phyloP scores from a whole-genome alignment of 2,888 invertebrate genomes.

The Baccha elongata region DNA sequence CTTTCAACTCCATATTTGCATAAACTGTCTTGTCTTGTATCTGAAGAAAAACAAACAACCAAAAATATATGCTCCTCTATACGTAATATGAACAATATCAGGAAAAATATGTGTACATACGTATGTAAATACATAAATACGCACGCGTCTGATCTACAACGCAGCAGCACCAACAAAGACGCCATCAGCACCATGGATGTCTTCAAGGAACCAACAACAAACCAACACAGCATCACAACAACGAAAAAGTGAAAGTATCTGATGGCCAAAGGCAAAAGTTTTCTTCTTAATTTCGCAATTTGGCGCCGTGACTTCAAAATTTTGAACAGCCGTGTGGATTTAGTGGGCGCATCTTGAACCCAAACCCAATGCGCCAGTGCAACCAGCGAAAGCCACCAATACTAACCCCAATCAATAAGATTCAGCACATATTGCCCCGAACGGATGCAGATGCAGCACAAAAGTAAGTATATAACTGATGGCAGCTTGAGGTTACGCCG shows the following conservation, averaged over 20 bases:
- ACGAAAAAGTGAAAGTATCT: conserved; percentile 61
- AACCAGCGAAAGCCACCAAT: conserved; percentile 55
- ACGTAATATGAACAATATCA: conserved; percentile 24
- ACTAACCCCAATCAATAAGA: conserved; percentile 72
- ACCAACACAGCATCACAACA: neutral
- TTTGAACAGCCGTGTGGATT: conserved; percentile 41
- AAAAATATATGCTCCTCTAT: neutral
- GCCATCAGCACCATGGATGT: conserved; percentile 10
- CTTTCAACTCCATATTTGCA: conserved; percentile 45
- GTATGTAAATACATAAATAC: conserved; percentile 26
- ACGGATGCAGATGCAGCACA: conserved; percentile 35
- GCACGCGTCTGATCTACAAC: conserved; percentile 47
- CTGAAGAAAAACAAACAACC: conserved; percentile 10
- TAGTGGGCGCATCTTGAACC: conserved; percentile 62
- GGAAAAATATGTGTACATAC: conserved; percentile 1
- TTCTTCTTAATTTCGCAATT: conserved; percentile 72
- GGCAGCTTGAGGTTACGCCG: conserved; percentile 48
- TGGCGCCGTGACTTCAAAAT: conserved; percentile 65
- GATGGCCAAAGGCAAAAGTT: conserved; percentile 69
- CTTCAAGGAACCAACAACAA: conserved; percentile 2
- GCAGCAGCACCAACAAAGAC: conserved; percentile 48
- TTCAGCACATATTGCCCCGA: conserved; percentile 50
- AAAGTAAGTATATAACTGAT: conserved; percentile 33
- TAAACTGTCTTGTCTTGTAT: conserved; percentile 37
- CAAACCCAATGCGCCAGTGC: conserved; percentile 8